These are phyloP conservation scores for Virgularia gustaviana DNA, from an alignment of 92 coral and sea anemone species.

Conservation along the genomic window DNA sequence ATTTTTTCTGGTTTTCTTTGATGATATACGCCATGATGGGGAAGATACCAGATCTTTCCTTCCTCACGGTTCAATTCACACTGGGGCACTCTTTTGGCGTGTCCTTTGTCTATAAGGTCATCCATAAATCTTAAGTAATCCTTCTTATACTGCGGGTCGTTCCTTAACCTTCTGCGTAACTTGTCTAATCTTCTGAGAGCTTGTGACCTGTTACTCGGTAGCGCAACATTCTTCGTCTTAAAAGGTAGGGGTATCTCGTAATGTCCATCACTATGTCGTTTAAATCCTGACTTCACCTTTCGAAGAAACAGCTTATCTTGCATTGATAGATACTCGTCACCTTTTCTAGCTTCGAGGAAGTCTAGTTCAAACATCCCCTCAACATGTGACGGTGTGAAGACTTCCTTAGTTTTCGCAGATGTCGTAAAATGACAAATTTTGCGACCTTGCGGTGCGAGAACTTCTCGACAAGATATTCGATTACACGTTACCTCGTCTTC, in stretches of 20 bases:
- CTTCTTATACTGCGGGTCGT: conserved; percentile 20
- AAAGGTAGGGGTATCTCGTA: conserved; percentile 45
- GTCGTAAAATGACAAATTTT: conserved; percentile 33
- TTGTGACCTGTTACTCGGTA: conserved; percentile 39
- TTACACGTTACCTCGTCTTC: conserved; percentile 24
- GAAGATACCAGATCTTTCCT: conserved; percentile 51
- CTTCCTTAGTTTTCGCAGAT: conserved; percentile 27
- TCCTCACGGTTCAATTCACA: conserved; percentile 20
- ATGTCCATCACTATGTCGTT: conserved; percentile 41
- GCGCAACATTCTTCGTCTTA: conserved; percentile 13
- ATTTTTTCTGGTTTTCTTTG: conserved; percentile 35
- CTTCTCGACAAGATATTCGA: conserved; percentile 43
- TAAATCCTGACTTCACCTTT: conserved; percentile 28
- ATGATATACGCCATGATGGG: conserved; percentile 53
- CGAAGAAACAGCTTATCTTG: conserved; percentile 27
- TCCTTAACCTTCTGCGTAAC: conserved; percentile 27
- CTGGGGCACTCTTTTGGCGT: conserved; percentile 48
- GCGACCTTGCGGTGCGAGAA: neutral
- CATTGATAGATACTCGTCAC: conserved; percentile 19
- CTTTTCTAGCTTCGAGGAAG: conserved; percentile 9
- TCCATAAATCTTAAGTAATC: conserved; percentile 41
- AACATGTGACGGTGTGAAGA: conserved; percentile 18
- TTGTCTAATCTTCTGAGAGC: conserved; percentile 31
- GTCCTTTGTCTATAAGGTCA: conserved; percentile 39
- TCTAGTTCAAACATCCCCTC: conserved; percentile 42